phyloP scores from a whole-genome alignment of 2,113 vertebrate species.

The Semnornis frantzii region DNA sequence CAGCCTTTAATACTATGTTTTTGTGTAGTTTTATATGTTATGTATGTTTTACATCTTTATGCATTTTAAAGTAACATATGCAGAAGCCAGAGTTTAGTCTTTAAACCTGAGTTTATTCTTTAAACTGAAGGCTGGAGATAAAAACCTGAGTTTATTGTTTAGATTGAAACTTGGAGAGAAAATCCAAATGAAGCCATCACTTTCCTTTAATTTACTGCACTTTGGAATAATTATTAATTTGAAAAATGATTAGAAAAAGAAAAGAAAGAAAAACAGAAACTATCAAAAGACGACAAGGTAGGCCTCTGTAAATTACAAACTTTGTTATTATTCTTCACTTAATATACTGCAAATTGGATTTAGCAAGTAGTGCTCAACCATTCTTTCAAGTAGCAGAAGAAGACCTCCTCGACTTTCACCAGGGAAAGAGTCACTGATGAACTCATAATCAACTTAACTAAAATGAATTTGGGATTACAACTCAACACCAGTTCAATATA shows the following conservation, averaged over 20 bases:
- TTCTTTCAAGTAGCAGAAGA: neutral
- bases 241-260: neutral
- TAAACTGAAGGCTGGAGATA: neutral
- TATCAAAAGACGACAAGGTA: no score
- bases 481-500: neutral
- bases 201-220: neutral
- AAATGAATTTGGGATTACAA: neutral
- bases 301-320: neutral
- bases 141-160: neutral
- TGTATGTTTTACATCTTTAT: neutral
- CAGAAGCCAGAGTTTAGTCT: neutral
- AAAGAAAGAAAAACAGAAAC: neutral
- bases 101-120: neutral
- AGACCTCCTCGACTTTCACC: neutral
- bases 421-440: neutral
- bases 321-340: neutral
- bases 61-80: neutral
- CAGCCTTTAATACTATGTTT: neutral
- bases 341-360: neutral
- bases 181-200: neutral
- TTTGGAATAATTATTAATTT: neutral
- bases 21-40: neutral
- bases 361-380: neutral
- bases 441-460: neutral
- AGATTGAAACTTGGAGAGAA: neutral